These are phyloP conservation scores for Seira ritae DNA, from an alignment of 2,888 invertebrate genomes.

Conservation along the genomic window DNA sequence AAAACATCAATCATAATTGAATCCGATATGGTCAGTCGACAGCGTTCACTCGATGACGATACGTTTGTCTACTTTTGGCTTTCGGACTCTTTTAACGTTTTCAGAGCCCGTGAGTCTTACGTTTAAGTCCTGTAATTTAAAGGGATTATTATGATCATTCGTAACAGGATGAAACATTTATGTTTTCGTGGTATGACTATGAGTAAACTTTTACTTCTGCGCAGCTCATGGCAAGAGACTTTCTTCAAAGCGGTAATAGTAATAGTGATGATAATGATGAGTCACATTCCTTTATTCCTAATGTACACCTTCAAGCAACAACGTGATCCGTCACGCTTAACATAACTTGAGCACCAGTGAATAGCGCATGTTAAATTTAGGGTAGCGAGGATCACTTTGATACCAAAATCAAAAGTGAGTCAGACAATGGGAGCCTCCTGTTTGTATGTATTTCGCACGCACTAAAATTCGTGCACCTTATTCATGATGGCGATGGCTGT, in stretches of 20 bases:
- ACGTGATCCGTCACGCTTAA: not conserved
- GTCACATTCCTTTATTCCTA: not conserved
- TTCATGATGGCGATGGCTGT: not conserved
- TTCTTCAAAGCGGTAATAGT: no score
- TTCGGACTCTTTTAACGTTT: no score
- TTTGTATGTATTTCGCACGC: not conserved
- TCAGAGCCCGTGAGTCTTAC: no score
- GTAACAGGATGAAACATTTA: not conserved
- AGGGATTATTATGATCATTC: not conserved
- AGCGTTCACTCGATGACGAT: no score
- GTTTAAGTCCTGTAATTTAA: not conserved
- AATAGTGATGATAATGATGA: not conserved
- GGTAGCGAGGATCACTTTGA: not conserved
- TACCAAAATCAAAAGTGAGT: constrained; percentile 21
- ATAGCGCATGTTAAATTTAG: not conserved
- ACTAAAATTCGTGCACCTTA: constrained; percentile 8
- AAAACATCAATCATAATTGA: not conserved
- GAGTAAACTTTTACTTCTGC: not conserved
- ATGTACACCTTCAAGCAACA: not conserved
- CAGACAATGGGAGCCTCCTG: not conserved
- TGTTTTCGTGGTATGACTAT: not conserved
- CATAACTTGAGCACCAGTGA: not conserved
- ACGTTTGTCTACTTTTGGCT: no score
- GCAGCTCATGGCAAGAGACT: no score
- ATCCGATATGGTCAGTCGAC: not conserved